Conservation (phyloP, 1,140 invertebrate species). For the Apocrypta bakeri region DNA sequence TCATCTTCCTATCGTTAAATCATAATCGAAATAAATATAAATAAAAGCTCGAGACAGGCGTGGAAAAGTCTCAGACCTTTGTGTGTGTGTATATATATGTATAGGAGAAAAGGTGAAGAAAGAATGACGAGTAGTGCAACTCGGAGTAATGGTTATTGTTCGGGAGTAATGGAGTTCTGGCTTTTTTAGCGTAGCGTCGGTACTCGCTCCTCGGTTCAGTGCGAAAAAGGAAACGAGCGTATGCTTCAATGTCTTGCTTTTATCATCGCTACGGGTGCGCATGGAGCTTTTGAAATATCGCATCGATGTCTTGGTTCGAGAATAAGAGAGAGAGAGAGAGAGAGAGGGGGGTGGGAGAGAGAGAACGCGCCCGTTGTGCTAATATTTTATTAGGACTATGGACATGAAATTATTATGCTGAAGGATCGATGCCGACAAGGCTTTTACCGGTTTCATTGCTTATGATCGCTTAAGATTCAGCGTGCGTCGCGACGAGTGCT, state of each 20-base stretch:
- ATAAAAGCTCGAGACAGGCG: too few species aligned
- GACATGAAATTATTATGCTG: slow-evolving; percentile 22
- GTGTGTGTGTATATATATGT: too few species aligned
- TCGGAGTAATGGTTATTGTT: slow-evolving; percentile 48
- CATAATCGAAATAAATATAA: too few species aligned
- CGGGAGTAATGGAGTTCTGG: slow-evolving; percentile 43
- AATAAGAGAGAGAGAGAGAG: too few species aligned
- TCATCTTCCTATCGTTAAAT: too few species aligned
- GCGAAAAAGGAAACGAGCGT: slow-evolving; percentile 37
- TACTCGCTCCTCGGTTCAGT: not conserved
- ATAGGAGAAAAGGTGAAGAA: not conserved
- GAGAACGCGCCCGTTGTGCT: not conserved
- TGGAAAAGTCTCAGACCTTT: too few species aligned
- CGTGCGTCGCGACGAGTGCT: not conserved
- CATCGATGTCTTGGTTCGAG: slow-evolving; percentile 9
- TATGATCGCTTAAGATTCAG: slow-evolving; percentile 33
- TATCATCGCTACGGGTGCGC: slow-evolving; percentile 34
- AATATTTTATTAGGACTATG: slow-evolving; percentile 44
- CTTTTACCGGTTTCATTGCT: slow-evolving; percentile 31
- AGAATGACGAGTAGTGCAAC: too few species aligned
- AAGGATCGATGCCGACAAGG: slow-evolving; percentile 1
- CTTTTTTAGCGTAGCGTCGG: slow-evolving; percentile 30
- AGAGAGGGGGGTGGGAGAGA: too few species aligned
- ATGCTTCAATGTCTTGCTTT: slow-evolving; percentile 50
- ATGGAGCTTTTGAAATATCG: slow-evolving; percentile 37